Evolutionary conservation across 2,797 vertebrate genomes (phyloP).

Genomic region (Sparus aurata): DNA sequence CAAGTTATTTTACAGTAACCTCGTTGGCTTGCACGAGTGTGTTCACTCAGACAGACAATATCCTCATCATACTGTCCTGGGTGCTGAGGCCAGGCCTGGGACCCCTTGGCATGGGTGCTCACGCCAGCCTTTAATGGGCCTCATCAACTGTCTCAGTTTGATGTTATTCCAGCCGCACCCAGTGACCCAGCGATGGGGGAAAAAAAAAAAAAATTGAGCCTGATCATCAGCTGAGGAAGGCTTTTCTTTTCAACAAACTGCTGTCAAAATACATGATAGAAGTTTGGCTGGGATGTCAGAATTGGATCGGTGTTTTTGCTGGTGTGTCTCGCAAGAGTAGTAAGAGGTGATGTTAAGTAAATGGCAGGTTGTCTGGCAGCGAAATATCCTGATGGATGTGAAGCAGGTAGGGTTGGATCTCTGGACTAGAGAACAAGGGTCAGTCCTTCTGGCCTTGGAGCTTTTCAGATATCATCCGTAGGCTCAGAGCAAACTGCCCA

Average conservation of each 20-base stretch:
- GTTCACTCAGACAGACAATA: slow-evolving; percentile 27
- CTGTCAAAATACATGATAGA: slow-evolving; percentile 75
- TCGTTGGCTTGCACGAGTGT: slow-evolving; percentile 11
- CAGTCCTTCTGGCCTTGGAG: slow-evolving; percentile 44
- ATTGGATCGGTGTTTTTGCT: slow-evolving; percentile 71
- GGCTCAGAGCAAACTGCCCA: slow-evolving; percentile 61
- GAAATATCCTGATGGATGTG: slow-evolving; percentile 42
- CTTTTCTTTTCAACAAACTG: slow-evolving; percentile 63
- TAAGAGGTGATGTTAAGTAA: slow-evolving; percentile 54
- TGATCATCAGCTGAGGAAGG: slow-evolving; percentile 53
- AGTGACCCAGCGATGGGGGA: slow-evolving; percentile 59
- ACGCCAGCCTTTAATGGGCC: slow-evolving; percentile 61
- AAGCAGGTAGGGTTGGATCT: slow-evolving; percentile 49
- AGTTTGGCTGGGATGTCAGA: slow-evolving; percentile 58
- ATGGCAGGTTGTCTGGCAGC: slow-evolving; percentile 41
- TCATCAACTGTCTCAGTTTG: slow-evolving; percentile 75
- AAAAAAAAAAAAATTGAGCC: slow-evolving; percentile 43
- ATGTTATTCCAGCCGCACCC: slow-evolving; percentile 79
- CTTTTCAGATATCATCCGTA: slow-evolving; percentile 51
- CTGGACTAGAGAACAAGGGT: slow-evolving; percentile 31
- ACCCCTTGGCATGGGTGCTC: slow-evolving; percentile 53
- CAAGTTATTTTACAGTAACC: slow-evolving; percentile 38
- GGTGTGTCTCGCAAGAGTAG: slow-evolving; percentile 55
- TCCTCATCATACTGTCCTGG: slow-evolving; percentile 36
- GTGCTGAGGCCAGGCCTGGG: slow-evolving; percentile 42